Conservation (phyloP, 2,797 vertebrate genomes). For the Craterocephalus amniculus region DNA sequence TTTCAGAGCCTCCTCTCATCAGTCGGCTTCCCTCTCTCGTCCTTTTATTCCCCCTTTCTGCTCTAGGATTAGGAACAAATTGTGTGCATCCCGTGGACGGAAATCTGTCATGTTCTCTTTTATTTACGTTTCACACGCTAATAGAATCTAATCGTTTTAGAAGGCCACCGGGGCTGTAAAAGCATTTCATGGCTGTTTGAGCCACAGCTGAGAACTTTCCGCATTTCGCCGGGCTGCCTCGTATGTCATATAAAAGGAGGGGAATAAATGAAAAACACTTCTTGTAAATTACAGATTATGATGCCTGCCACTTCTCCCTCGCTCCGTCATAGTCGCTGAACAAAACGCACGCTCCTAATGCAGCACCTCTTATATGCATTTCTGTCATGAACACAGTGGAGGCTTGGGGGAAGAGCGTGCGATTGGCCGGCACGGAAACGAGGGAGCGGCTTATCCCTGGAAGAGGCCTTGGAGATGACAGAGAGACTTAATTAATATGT, state of each 20-base stretch:
- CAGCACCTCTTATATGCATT: constrained; percentile 29
- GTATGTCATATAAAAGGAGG: constrained; percentile 56
- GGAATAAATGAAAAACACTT: constrained; percentile 45
- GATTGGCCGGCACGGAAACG: constrained; percentile 48
- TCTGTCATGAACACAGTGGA: constrained; percentile 38
- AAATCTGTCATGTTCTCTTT: constrained; percentile 37
- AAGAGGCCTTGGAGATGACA: constrained; percentile 70
- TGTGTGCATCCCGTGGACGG: constrained; percentile 22
- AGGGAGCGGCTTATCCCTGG: constrained; percentile 37
- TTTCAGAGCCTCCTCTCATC: constrained; percentile 20
- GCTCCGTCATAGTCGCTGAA: background rate
- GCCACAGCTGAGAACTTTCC: constrained; percentile 45
- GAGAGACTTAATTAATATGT: constrained; percentile 79
- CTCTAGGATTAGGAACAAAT: constrained; percentile 30
- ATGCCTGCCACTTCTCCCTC: background rate
- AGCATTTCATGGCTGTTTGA: constrained; percentile 51
- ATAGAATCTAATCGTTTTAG: constrained; percentile 50
- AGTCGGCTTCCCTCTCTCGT: background rate
- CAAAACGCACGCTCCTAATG: constrained; percentile 19
- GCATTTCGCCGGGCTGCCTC: constrained; percentile 42
- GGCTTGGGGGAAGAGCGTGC: constrained; percentile 10
- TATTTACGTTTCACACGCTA: constrained; percentile 54
- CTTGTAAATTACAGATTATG: constrained; percentile 51
- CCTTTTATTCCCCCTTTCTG: constrained; percentile 9
- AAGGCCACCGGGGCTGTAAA: constrained; percentile 47